These are phyloP conservation scores for Caenorhabditis remanei DNA, from an alignment of 1,140 invertebrate species.

Conservation along the genomic window DNA sequence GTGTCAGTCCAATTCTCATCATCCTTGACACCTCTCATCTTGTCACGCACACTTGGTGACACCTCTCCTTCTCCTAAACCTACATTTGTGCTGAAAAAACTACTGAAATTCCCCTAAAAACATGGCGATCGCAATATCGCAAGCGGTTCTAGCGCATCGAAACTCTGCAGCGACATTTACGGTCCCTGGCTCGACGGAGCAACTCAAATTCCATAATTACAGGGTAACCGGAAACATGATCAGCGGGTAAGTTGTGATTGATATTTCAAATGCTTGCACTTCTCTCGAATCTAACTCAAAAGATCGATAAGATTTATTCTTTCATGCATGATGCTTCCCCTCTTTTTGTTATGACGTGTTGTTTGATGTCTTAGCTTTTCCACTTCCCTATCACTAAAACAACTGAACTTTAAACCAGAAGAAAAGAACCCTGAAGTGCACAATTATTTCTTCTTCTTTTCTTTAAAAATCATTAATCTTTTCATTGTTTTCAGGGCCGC, in stretches of 20 bases:
- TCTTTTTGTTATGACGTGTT: constrained; percentile 46
- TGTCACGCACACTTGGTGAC: constrained; percentile 49
- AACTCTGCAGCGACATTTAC: constrained; percentile 56
- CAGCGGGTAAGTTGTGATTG: constrained; percentile 69
- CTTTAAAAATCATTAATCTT: not conserved
- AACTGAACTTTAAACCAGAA: constrained; percentile 42
- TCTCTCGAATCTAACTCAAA: not conserved
- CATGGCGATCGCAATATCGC: constrained; percentile 64
- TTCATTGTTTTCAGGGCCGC: constrained; percentile 68
- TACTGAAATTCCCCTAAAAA: constrained; percentile 18
- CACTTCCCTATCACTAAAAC: constrained; percentile 38
- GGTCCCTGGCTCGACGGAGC: constrained; percentile 61
- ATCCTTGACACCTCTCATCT: constrained; percentile 52
- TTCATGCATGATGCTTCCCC: constrained; percentile 47
- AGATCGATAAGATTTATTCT: constrained; percentile 8
- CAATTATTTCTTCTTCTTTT: not conserved
- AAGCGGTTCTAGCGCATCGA: constrained; percentile 64
- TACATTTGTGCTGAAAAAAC: constrained; percentile 41
- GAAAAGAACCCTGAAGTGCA: constrained; percentile 18
- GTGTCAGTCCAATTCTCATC: constrained; percentile 56
- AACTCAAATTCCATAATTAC: constrained; percentile 67
- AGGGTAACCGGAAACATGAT: constrained; percentile 76
- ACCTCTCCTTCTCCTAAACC: constrained; percentile 47
- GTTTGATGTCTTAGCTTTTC: constrained; percentile 33
- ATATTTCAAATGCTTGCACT: constrained; percentile 22